phyloP scores from a whole-genome alignment of 2,797 vertebrate genomes.

The Todus mexicanus region DNA sequence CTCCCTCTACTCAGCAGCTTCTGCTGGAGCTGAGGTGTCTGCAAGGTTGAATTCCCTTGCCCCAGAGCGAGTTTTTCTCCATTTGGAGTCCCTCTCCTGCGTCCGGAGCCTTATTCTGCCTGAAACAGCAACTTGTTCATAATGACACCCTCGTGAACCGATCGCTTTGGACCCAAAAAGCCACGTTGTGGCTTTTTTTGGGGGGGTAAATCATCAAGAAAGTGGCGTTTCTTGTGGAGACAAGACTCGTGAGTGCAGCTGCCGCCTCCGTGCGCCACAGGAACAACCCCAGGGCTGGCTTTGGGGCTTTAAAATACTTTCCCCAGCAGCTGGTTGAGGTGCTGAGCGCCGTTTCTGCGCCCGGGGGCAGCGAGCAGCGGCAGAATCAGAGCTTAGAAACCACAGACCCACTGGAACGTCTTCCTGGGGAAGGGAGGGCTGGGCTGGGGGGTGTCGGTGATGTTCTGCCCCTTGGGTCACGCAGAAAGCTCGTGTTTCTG shows the following conservation, averaged over 20 bases:
- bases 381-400: too few species aligned
- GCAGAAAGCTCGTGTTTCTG: too few species aligned
- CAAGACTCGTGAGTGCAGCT: neutral
- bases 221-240: neutral
- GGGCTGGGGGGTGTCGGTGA: too few species aligned
- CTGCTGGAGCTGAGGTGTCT: neutral
- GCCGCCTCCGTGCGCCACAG: accelerated
- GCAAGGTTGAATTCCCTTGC: neutral
- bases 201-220: neutral
- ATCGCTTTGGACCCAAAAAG: neutral
- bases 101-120: accelerated
- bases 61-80: neutral
- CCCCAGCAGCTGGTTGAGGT: neutral
- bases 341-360: too few species aligned
- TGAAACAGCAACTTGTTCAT: neutral
- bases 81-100: too few species aligned
- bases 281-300: neutral
- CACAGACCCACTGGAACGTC: too few species aligned
- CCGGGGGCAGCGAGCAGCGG: too few species aligned
- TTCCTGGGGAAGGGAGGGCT: too few species aligned
- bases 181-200: accelerated
- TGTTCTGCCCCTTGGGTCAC: neutral
- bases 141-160: neutral
- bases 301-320: neutral
- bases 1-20: neutral